Conservation (phyloP, 2,888 invertebrate species). For the Agrypnus murinus region DNA sequence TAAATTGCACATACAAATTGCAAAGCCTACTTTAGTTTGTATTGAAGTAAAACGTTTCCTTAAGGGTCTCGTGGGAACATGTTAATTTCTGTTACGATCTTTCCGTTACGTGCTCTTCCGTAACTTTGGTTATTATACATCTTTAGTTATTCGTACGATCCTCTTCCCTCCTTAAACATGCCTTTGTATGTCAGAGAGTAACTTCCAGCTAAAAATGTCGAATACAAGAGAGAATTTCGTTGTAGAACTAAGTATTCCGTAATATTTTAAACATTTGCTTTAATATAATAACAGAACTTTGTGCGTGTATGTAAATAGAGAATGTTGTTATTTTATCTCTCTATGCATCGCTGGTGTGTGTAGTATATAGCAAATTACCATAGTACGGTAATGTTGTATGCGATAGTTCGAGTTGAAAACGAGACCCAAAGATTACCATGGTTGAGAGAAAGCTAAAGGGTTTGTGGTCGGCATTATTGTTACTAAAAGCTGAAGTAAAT, state of each 20-base stretch:
- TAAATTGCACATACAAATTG: too few relatives aligned
- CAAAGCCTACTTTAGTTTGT: too few relatives aligned
- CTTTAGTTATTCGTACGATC: neutral
- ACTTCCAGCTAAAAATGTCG: neutral
- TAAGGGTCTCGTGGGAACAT: too few relatives aligned
- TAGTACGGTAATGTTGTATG: slow-evolving; percentile 24
- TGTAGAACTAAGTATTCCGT: neutral
- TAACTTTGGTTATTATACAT: slow-evolving; percentile 21
- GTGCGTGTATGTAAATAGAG: slow-evolving; percentile 23
- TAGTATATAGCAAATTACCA: too few relatives aligned
- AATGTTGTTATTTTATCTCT: slow-evolving; percentile 36
- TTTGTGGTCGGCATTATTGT: slow-evolving; percentile 24
- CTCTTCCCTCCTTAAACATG: neutral
- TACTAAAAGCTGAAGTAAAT: slow-evolving; percentile 28
- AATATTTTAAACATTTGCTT: slow-evolving; percentile 1
- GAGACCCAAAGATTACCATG: slow-evolving; percentile 27
- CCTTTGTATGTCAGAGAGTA: neutral
- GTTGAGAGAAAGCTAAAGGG: slow-evolving; percentile 24
- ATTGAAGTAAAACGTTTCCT: too few relatives aligned
- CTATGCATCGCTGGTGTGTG: neutral
- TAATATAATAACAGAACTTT: slow-evolving; percentile 27
- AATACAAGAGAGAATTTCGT: slow-evolving; percentile 1
- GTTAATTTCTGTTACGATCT: too few relatives aligned
- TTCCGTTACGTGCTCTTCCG: slow-evolving; percentile 4
- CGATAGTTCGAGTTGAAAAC: slow-evolving; percentile 21